Base-by-base conservation (phyloP, 2,888 invertebrate genomes). In the Dolichomitus sp. region DNA sequence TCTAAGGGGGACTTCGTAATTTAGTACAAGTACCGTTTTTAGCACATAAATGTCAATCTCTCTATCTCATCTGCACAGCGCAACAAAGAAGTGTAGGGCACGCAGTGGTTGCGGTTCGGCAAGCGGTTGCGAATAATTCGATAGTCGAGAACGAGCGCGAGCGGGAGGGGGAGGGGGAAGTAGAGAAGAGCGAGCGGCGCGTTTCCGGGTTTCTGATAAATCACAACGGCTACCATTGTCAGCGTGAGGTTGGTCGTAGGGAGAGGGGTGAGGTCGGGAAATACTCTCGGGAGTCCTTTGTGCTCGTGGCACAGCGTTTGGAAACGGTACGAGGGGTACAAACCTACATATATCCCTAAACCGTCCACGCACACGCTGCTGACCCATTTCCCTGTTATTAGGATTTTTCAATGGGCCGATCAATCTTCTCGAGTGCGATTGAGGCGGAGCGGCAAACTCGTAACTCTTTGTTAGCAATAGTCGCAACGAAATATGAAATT, bases 171-270 rank as follows among this genome's bases (percentile, higher is more conserved):
- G 19, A 9, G 52, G 19, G 52, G 50, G 48, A 42, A 14, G 45
- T 33, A 33, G 27, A 40, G 19, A 27, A 52, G 45, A 52, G 68
- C 70, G 68, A 19, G 68, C 52, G 66, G 48, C 54, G 69, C 61
- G 68, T 81, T 81, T 81, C 77, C 77, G 81, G 77, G 57, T 81
- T 78, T 74, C 69, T 69, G 77, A 78, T 78, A 81, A 81, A 81
- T 81, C 77, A 81, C 74, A 65, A 78, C 63, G 48, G 52, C 61
- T 59, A 52, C 42, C 45, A 61, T 77, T 73, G 68, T 69, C 59
- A 66, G 50, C 50, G 73, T 30, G 54, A 54, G 42, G 42, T 52
- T 33, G 5, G 19, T 40, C 54, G 78, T 12, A 54, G 52, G 23
- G 59, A 12, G 45, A 12, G 54, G 30, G 17, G 45, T 17, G 70